A percentile compares a stretch with the other conserved stretches of the same genome.
These are phyloP conservation scores for Pseudobourletiella spinata DNA, from an alignment of 1,140 invertebrate genomes.

Conservation along the genomic window DNA sequence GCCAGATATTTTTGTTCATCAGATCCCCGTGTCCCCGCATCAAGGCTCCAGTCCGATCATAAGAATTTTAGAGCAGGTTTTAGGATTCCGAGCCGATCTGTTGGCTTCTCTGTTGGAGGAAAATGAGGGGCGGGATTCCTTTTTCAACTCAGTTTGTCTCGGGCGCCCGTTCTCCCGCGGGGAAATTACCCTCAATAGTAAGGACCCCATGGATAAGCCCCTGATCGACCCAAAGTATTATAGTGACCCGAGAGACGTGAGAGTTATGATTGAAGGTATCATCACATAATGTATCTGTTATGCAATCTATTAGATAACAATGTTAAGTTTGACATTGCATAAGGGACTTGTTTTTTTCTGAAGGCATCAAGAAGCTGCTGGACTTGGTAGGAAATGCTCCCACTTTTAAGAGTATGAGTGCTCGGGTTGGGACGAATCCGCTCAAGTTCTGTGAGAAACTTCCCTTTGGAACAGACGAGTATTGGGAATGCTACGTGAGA, in stretches of 20 bases:
- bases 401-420: slow-evolving; percentile 9
- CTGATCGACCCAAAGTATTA: slow-evolving; percentile 20
- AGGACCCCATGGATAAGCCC: neutral
- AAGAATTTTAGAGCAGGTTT: neutral
- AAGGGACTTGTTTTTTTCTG: no score
- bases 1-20: neutral
- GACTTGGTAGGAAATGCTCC: slow-evolving; percentile 14
- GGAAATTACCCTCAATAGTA: slow-evolving; percentile 4
- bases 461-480: slow-evolving; percentile 63
- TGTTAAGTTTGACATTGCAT: no score
- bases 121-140: slow-evolving; percentile 16
- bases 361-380: slow-evolving; percentile 12
- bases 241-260: slow-evolving; percentile 10
- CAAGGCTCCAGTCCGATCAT: neutral
- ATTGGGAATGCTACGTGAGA: slow-evolving; percentile 74
- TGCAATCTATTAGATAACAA: no score
- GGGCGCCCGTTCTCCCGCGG: slow-evolving; percentile 6
- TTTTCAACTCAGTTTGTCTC: neutral
- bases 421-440: slow-evolving; percentile 11
- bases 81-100: slow-evolving; percentile 8
- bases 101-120: slow-evolving; percentile 13
- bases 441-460: slow-evolving; percentile 67
- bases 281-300: no score
- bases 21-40: neutral
- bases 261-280: slow-evolving; percentile 12